Conservation (phyloP, 2,113 vertebrate species). For the Calonectris borealis region DNA sequence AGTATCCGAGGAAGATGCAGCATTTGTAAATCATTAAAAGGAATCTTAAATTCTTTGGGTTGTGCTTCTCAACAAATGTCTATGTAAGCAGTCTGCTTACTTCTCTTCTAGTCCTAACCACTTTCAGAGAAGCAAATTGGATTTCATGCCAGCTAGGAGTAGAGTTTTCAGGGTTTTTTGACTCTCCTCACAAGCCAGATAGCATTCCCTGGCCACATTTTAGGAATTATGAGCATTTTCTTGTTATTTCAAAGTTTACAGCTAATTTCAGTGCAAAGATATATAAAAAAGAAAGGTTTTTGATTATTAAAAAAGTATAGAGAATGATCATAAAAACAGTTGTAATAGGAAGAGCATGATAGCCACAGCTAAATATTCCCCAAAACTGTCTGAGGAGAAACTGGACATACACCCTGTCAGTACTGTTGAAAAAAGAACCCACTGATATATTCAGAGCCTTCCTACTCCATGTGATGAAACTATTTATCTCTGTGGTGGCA, state of each 20-base stretch:
- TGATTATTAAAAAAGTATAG: neutral
- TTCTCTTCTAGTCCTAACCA: neutral
- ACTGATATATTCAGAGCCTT: neutral
- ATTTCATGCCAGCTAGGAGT: neutral
- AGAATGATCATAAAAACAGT: neutral
- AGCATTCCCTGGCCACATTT: neutral
- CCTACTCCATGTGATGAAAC: neutral
- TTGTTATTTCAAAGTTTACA: neutral
- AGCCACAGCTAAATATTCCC: neutral
- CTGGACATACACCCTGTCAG: neutral
- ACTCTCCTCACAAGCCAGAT: neutral
- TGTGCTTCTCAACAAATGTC: neutral
- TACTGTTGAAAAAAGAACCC: neutral
- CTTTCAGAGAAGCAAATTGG: neutral
- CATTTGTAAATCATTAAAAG: neutral
- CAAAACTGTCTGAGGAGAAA: neutral
- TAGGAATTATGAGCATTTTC: neutral
- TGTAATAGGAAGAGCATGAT: neutral
- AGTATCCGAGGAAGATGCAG: neutral
- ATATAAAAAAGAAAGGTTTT: too few species aligned
- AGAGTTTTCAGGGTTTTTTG: neutral
- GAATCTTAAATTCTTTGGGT: neutral
- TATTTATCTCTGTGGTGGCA: neutral
- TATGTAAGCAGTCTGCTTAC: neutral
- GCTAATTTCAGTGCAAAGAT: neutral